Evolutionary conservation across 1,140 invertebrate species (phyloP), one percentile per base, ranked within the genome.

Genomic region (Drosophila ficusphila): DNA sequence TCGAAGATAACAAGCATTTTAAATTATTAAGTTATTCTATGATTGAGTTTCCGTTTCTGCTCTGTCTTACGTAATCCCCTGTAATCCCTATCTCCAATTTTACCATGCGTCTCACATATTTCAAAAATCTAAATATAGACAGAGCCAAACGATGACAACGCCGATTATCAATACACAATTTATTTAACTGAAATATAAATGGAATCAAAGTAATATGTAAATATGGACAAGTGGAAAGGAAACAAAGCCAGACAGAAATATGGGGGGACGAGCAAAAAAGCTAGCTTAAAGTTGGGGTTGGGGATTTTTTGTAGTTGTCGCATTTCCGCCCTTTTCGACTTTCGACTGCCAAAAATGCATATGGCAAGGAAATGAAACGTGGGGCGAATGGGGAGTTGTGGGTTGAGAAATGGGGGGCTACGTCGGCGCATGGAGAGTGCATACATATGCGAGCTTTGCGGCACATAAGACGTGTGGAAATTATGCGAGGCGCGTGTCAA

Each of bases 401-500:
- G 33, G 39, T 25, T 39, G n/a, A 51, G 34, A 39, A 38, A 21
- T 21, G 33, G 34, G 14, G 29, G 29, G 27, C 3, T 7, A 16
- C 23, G 2, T n/a, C 12, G 6, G 14, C 4, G 14, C 14, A 31
- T 29, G 25, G 34, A 19, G 25, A 58, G 25, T 21, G 60, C 60
- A 67, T 48, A 68, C 62, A 70, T 64, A 75, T 77, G 31, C 38
- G 49, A 36, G 44, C 44, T 33, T 46, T 70, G 53, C 41, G 53
- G 27, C 38, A 56, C 44, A 68, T 53, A 61, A 47, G 69, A 49
- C 54, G 73, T 42, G 58, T 76, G 46, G 64, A 85, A 85, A 76
- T 86, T 86, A 86, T 85, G 81, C 74, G 81, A 76, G 81, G 72
- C 81, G 79, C 79, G 79, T 85, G 79, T 85, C 79, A 81, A 85